Conservation (phyloP, 1,140 invertebrate species). For the Drosophila subpulchrella region DNA sequence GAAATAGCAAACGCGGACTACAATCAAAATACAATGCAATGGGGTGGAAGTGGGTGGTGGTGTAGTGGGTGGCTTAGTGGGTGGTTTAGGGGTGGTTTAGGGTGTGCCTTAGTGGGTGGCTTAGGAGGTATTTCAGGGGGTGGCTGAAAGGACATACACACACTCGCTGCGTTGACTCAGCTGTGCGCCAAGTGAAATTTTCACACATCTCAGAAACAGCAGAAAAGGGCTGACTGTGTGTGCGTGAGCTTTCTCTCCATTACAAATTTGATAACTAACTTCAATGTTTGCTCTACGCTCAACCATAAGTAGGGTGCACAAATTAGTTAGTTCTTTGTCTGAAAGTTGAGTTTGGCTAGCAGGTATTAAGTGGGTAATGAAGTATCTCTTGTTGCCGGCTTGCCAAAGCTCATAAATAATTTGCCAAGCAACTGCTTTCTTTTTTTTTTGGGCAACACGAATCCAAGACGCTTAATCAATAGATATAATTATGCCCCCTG, state of each 20-base stretch:
- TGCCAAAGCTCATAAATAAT: slow-evolving; percentile 27
- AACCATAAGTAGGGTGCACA: slow-evolving; percentile 19
- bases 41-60: neutral
- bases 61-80: neutral
- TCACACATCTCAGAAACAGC: slow-evolving; percentile 34
- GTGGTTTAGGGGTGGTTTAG: neutral
- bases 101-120: neutral
- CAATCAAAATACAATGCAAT: slow-evolving; percentile 49
- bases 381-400: slow-evolving; percentile 28
- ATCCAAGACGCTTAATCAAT: slow-evolving; percentile 32
- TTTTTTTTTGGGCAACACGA: neutral
- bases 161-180: slow-evolving; percentile 42
- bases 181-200: slow-evolving; percentile 50
- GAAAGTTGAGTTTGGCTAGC: slow-evolving; percentile 1
- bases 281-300: slow-evolving; percentile 41
- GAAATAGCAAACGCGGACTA: slow-evolving; percentile 44
- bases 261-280: slow-evolving; percentile 51
- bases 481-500: slow-evolving; percentile 2
- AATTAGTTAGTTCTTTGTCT: slow-evolving; percentile 19
- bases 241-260: slow-evolving; percentile 1
- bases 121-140: neutral
- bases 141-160: slow-evolving; percentile 2
- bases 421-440: neutral
- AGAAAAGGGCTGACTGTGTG: neutral
- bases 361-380: slow-evolving; percentile 42